A percentile compares a stretch with the other conserved stretches of the same genome.
phyloP scores from a whole-genome alignment of 1,140 invertebrate genomes.

The Triops cancriformis region DNA sequence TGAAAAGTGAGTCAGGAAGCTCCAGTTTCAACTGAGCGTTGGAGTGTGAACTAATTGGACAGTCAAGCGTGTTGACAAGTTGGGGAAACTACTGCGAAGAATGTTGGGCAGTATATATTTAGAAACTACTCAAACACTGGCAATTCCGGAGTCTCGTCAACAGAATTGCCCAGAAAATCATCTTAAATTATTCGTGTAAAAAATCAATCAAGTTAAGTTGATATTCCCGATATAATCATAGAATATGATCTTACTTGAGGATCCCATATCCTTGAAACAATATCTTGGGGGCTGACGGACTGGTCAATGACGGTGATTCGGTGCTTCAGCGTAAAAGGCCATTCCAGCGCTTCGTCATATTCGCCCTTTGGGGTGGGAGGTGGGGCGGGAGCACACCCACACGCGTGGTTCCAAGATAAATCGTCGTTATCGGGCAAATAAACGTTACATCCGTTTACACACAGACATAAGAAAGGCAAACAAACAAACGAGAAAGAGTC shows the following conservation, averaged over 20 bases:
- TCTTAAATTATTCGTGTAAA: no score
- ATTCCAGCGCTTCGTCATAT: slow-evolving; percentile 37
- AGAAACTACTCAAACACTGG: no score
- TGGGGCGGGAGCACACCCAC: no score
- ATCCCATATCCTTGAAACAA: slow-evolving; percentile 44
- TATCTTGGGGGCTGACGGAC: slow-evolving; percentile 35
- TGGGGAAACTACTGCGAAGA: no score
- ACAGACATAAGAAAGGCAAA: not conserved
- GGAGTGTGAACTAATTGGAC: no score
- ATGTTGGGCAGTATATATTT: no score
- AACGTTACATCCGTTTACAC: not conserved
- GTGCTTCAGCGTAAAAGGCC: slow-evolving; percentile 43
- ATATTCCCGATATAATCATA: not conserved
- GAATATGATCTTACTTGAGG: slow-evolving; percentile 33
- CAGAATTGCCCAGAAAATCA: no score
- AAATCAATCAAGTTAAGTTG: no score
- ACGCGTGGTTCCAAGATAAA: not conserved
- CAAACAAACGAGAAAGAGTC: not conserved
- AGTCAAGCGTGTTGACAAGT: no score
- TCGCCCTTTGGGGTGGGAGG: slow-evolving; percentile 35
- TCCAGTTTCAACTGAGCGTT: no score
- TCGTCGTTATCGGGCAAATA: not conserved
- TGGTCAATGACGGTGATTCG: slow-evolving; percentile 41
- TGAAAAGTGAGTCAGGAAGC: no score
- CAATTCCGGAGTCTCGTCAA: no score